Evolutionary conservation across 2,888 invertebrate genomes (phyloP), one percentile per base, ranked within the genome.

Genomic region (Rapana venosa): DNA sequence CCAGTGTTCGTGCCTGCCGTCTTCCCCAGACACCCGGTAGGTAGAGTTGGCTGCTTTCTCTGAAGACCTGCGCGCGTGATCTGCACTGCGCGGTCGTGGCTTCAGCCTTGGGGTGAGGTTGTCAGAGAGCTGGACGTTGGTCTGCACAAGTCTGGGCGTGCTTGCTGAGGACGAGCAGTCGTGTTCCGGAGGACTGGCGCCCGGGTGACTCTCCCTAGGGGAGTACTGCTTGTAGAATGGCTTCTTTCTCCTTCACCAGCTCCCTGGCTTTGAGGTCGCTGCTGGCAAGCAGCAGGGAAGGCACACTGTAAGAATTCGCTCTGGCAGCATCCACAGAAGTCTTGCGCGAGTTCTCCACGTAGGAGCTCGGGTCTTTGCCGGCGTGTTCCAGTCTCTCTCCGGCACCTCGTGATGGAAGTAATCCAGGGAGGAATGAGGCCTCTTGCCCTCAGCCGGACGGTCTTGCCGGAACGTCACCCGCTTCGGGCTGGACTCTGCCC

Each of bases 371-470:
- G 74, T 56, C 20, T 26, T 58, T 0, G 74, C 1, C 0, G 56
- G 66, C 30, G 13, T 56, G 30, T 36, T 85, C 89, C 89, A 89
- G 56, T 89, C 89, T 32, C 89, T 89, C 70, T 89, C 89, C 17
- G 89, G 89, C n/a, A 89, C 77, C 30, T 86, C 86, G 32, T 86
- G 86, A 8, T 61, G 86, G 66, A 30, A 86, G 56, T 32, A 35
- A 0, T 32, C 86, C 26, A 86, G 66, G 11, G 86, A 61, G 22
- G 86, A 86, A 0, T 35, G 86, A 35, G 32, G 13, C 35, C 86
- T 86, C 56, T 35, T 32, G 1, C 32, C 35, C 1, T 66, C 66
- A 83, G 8, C 32, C 32, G 20, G n/a, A 22, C 8, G 32, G 20
- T 66, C 66, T 0, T 32, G 32, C 22, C 61, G 20, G 26, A 66